phyloP scores from a whole-genome alignment of 2,888 invertebrate genomes.

The Phortica magna region DNA sequence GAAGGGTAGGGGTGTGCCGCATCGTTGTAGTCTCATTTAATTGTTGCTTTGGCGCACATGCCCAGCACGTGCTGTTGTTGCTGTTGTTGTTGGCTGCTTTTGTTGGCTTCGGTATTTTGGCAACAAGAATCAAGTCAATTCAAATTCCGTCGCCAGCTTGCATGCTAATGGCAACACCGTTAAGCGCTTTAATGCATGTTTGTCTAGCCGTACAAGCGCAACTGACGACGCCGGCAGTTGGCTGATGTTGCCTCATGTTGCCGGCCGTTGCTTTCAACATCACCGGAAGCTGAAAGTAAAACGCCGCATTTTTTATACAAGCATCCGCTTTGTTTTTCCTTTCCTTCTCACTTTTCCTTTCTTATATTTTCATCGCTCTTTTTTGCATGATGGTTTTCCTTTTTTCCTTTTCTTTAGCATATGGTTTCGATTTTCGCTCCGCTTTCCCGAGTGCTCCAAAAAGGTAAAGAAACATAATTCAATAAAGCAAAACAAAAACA shows the following conservation, averaged over 20 bases:
- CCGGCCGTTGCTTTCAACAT: slow-evolving; percentile 19
- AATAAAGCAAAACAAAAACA: too few relatives aligned
- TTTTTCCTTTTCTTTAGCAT: slow-evolving; percentile 23
- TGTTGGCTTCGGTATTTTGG: not conserved
- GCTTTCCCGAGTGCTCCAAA: slow-evolving; percentile 39
- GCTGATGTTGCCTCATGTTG: not conserved
- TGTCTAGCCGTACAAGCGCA: not conserved
- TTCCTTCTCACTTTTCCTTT: slow-evolving; percentile 60
- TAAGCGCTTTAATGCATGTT: slow-evolving; percentile 8
- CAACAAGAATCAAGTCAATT: not conserved
- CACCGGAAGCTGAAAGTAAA: slow-evolving; percentile 58
- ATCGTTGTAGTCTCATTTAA: not conserved
- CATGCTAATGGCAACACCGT: not conserved
- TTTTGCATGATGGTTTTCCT: slow-evolving; percentile 27
- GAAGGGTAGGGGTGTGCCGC: not conserved
- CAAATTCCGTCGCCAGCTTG: not conserved
- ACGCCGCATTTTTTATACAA: slow-evolving; percentile 48
- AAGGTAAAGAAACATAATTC: not conserved
- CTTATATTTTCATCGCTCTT: slow-evolving; percentile 16
- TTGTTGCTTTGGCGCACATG: not conserved
- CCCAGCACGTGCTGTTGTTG: not conserved
- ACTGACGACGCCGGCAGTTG: not conserved
- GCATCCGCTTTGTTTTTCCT: slow-evolving; percentile 55
- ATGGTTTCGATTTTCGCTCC: slow-evolving; percentile 52
- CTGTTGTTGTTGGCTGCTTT: not conserved